Evolutionary conservation across 2,888 invertebrate genomes (phyloP).

Genomic region (Perdita meconis): DNA sequence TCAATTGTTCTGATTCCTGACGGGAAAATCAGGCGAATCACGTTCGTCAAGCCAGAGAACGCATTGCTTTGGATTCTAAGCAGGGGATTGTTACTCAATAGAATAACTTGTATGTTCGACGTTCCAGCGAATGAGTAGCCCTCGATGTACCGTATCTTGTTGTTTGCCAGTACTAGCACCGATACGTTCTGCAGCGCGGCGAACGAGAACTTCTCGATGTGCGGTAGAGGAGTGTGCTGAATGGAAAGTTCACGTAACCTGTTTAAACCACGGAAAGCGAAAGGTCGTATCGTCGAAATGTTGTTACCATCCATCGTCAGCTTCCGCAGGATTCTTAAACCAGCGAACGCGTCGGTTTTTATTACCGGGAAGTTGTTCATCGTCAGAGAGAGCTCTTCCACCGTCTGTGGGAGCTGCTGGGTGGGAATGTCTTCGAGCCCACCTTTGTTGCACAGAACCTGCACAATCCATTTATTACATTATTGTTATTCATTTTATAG

Average conservation of each 20-base stretch:
- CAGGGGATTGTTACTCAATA: slow-evolving; percentile 93
- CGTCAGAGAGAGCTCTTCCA: slow-evolving; percentile 93
- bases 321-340: slow-evolving; percentile 92
- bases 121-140: slow-evolving; percentile 95
- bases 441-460: slow-evolving; percentile 96
- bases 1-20: slow-evolving; percentile 91
- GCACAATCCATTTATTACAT: slow-evolving; percentile 57
- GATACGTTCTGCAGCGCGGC: slow-evolving; percentile 93
- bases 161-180: slow-evolving; percentile 89
- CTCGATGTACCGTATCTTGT: slow-evolving; percentile 89
- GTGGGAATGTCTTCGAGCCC: slow-evolving; percentile 92
- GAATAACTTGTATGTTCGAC: slow-evolving; percentile 91
- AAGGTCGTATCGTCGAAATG: slow-evolving; percentile 92
- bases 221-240: slow-evolving; percentile 93
- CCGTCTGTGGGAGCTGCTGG: slow-evolving; percentile 89
- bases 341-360: slow-evolving; percentile 92
- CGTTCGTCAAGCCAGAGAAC: slow-evolving; percentile 93
- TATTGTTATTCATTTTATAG: too few species aligned
- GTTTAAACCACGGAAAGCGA: slow-evolving; percentile 93
- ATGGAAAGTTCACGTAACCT: slow-evolving; percentile 92
- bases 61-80: slow-evolving; percentile 92
- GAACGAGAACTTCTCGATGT: slow-evolving; percentile 93
- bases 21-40: slow-evolving; percentile 93
- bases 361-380: slow-evolving; percentile 93
- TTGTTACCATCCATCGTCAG: slow-evolving; percentile 95